phyloP scores from a whole-genome alignment of 2,113 vertebrate species.

The Azemiops feae region DNA sequence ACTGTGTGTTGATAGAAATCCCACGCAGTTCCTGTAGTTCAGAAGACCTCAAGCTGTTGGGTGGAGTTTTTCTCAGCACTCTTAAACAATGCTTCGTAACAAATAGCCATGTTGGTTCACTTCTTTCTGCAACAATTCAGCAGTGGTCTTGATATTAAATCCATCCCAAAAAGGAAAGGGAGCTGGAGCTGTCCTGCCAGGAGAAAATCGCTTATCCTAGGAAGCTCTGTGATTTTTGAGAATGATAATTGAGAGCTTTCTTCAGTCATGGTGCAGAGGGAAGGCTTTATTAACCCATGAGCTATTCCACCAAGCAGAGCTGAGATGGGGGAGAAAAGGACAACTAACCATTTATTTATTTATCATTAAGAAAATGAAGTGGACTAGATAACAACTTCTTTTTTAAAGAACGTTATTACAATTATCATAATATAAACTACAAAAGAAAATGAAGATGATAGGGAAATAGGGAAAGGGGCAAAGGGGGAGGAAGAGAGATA shows the following conservation, averaged over 20 bases:
- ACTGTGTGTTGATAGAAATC: not conserved
- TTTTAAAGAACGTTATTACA: not conserved
- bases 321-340: not conserved
- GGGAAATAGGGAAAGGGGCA: not conserved
- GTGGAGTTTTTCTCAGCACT: not conserved
- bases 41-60: not conserved
- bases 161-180: not conserved
- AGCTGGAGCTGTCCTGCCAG: not conserved
- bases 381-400: not conserved
- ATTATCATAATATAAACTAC: not conserved
- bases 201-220: not conserved
- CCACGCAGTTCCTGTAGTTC: not conserved
- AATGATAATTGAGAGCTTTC: not conserved
- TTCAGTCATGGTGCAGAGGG: not conserved
- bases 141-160: not conserved
- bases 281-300: not conserved
- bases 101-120: not conserved
- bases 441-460: not conserved
- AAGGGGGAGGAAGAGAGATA: not conserved
- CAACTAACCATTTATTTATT: not conserved
- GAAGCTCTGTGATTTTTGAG: not conserved
- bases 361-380: not conserved
- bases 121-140: not conserved
- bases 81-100: not conserved
- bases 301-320: not conserved